These are phyloP conservation scores for Fratercula arctica DNA, from an alignment of 2,797 vertebrate genomes.

Conservation along the genomic window DNA sequence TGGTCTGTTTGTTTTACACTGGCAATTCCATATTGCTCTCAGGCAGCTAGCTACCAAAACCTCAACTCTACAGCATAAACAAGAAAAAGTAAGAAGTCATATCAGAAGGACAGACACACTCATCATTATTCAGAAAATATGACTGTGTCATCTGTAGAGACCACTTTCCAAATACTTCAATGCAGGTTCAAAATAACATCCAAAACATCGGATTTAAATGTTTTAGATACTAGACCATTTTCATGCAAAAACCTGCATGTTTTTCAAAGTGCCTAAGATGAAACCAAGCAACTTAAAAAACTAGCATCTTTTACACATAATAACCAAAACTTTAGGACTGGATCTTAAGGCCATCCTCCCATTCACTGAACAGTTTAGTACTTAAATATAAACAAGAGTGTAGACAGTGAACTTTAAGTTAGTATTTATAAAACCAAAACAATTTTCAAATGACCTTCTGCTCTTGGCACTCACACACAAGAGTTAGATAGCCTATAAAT, in stretches of 20 bases:
- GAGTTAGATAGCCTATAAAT: neutral
- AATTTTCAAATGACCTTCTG: neutral
- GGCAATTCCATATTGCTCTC: neutral
- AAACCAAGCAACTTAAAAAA: neutral
- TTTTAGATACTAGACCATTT: neutral
- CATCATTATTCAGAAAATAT: neutral
- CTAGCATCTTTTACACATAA: neutral
- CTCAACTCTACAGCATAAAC: neutral
- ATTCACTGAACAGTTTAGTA: neutral
- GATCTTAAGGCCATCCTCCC: neutral
- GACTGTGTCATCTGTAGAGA: neutral
- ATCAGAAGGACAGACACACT: neutral
- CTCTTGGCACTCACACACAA: neutral
- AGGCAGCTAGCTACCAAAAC: neutral
- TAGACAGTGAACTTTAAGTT: neutral
- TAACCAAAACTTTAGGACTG: neutral
- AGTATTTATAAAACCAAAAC: neutral
- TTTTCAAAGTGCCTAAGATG: neutral
- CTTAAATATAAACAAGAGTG: neutral
- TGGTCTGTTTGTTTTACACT: neutral
- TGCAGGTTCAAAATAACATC: neutral
- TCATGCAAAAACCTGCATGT: neutral
- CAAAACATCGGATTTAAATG: neutral
- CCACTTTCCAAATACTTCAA: neutral
- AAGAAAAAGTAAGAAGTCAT: neutral